Percentiles rank a stretch among this genome's conserved stretches.
These are phyloP conservation scores for Pseudomyrmex dendroicus DNA, from an alignment of 1,140 invertebrate genomes.

Conservation along the genomic window DNA sequence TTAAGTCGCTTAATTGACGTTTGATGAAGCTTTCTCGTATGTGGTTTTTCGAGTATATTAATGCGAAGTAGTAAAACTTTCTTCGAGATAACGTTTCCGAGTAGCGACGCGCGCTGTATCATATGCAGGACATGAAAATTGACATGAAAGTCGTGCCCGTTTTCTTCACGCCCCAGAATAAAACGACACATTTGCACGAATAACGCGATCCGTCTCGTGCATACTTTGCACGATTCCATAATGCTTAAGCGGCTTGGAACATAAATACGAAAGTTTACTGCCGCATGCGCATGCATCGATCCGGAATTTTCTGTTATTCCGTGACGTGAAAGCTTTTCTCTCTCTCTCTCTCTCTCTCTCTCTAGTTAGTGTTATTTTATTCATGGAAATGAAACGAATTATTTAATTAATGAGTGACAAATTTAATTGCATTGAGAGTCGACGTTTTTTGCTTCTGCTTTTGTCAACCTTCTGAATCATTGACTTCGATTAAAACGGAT, in stretches of 20 bases:
- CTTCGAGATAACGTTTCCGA: neutral
- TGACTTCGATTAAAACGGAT: constrained; percentile 11
- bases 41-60: no score
- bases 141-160: constrained; percentile 32
- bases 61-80: neutral
- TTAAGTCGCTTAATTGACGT: constrained; percentile 7
- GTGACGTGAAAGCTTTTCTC: constrained; percentile 19
- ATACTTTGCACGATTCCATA: constrained; percentile 46
- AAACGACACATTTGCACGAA: constrained; percentile 41
- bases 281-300: constrained; percentile 12
- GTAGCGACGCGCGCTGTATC: constrained; percentile 4
- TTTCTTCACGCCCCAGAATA: neutral
- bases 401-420: constrained; percentile 70
- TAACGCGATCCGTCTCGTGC: neutral
- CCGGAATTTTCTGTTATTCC: constrained; percentile 52
- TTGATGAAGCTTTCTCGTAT: neutral
- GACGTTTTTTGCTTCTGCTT: neutral
- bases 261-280: constrained; percentile 59
- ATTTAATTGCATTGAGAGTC: constrained; percentile 59
- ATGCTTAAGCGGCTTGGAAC: constrained; percentile 25
- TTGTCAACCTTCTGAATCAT: constrained; percentile 11
- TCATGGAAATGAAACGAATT: constrained; percentile 60
- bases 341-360: neutral
- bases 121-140: constrained; percentile 10
- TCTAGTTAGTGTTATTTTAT: constrained; percentile 21